phyloP scores from a whole-genome alignment of 2,888 invertebrate species.

The Melinopterus prodromus region DNA sequence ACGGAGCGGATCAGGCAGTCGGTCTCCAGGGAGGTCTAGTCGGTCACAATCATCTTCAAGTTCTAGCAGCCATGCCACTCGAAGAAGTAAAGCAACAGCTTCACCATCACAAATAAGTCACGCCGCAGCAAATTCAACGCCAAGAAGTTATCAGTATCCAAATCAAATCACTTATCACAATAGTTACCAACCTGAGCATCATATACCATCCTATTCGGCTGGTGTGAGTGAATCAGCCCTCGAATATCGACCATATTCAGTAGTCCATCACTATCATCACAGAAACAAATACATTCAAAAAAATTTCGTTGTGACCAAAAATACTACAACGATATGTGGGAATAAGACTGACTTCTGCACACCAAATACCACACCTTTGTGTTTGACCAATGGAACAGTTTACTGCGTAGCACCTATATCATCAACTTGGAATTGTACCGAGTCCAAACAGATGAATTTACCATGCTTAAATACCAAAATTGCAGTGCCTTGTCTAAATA shows the following conservation, averaged over 20 bases:
- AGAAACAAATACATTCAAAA: constrained; percentile 50
- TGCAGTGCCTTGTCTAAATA: constrained; percentile 52
- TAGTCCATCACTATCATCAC: constrained; percentile 57
- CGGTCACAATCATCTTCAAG: neutral
- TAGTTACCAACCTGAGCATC: neutral
- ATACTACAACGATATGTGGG: constrained; percentile 54
- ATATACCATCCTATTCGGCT: constrained; percentile 21
- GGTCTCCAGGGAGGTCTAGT: constrained; percentile 5
- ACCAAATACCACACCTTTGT: constrained; percentile 54
- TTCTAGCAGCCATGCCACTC: neutral
- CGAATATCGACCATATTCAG: constrained; percentile 49
- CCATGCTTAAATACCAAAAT: constrained; percentile 53
- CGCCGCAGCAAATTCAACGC: neutral
- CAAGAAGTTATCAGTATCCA: neutral
- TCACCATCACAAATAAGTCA: neutral
- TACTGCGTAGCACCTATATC: constrained; percentile 56
- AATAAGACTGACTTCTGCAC: constrained; percentile 55
- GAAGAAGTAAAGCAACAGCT: neutral
- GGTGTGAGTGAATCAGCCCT: constrained; percentile 36
- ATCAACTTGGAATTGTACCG: constrained; percentile 53
- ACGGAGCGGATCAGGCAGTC: neutral
- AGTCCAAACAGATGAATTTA: constrained; percentile 43
- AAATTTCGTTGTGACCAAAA: constrained; percentile 51
- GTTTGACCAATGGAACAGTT: constrained; percentile 56
- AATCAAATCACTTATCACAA: neutral